Base-by-base conservation (phyloP, 2,797 vertebrate genomes). In the Pogonophryne albipinna region DNA sequence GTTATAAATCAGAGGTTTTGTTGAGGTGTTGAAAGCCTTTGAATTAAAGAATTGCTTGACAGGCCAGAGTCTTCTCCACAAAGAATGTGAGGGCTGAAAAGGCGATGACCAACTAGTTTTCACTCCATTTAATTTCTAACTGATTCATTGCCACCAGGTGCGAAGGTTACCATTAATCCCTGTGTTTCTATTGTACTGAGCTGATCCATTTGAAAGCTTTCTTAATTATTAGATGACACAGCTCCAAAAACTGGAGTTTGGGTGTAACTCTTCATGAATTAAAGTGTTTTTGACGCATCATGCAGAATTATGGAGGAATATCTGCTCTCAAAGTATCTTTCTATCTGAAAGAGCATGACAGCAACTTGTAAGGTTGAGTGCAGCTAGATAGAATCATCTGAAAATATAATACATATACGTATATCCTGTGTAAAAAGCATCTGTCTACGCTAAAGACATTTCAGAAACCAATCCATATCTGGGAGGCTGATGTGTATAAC, bases 61-160 rank as follows among this genome's bases (percentile, higher is more conserved):
- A 10, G 5, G n/a, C 55, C 59, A 55, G 59, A 69, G 27, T 15
- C n/a, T 47, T 59, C 44, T 31, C 41, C 20, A 6, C 1, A 1
- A 45, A 56, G 75, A 81, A 72, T 65, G 72, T 41, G 44, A 20
- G n/a, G 65, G 61, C 53, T 19, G 59, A 71, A 66, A 27, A 19
- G 38, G 44, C 61, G 42, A 45, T 2, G 55, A 10, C 16, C 23
- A 15, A 52, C 62, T 44, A 50, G 10, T 49, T 76, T 76, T 51
- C 38, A 34, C 44, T 67, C 7, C 6, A 15, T 66, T 77, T 76
- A 50, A 15, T 7, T n/a, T 17, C 1, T 47, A 44, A 64, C 34
- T 60, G 70, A 74, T 83, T 71, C 65, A 19, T 59, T 51, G 66
- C 56, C 53, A 45, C 62, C 20, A 2, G 56, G 31, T 58, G 65